Percentiles rank a stretch among this genome's conserved stretches.
Conservation (phyloP, 2,888 invertebrate species). For the Lycocerus yunnanus region DNA sequence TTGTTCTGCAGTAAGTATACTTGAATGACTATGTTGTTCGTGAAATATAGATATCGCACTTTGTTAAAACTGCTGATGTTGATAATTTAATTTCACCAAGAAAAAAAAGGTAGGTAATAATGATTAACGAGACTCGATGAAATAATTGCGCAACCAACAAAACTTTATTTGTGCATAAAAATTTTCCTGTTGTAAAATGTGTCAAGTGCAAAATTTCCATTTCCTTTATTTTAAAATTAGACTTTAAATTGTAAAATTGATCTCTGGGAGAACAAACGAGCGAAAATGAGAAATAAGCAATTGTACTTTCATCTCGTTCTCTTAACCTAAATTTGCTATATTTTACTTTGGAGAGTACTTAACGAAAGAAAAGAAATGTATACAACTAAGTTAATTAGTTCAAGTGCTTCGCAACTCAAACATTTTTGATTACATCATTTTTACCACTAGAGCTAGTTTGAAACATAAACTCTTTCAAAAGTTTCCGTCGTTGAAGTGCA, state of each 20-base stretch:
- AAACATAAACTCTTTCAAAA: neutral
- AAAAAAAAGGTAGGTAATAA: neutral
- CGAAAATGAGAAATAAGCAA: neutral
- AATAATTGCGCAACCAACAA: neutral
- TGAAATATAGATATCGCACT: neutral
- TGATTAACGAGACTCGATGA: neutral
- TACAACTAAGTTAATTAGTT: slow-evolving; percentile 2
- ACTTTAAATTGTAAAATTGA: neutral
- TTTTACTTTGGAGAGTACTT: slow-evolving; percentile 1
- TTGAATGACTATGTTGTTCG: neutral
- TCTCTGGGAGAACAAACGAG: neutral
- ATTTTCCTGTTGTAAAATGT: neutral
- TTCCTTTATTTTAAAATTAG: neutral
- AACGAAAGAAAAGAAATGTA: neutral
- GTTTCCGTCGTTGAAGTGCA: neutral
- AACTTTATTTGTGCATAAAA: neutral
- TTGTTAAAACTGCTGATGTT: neutral
- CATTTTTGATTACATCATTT: neutral
- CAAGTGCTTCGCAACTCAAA: neutral
- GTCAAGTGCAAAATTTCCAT: neutral
- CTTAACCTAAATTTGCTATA: slow-evolving; percentile 3
- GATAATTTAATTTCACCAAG: neutral
- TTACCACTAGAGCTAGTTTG: neutral
- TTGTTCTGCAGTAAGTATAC: neutral
- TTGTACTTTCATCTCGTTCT: neutral